A percentile compares a stretch with the other conserved stretches of the same genome.
Conservation (phyloP, 2,888 invertebrate genomes). For the Galerucella pusilla region DNA sequence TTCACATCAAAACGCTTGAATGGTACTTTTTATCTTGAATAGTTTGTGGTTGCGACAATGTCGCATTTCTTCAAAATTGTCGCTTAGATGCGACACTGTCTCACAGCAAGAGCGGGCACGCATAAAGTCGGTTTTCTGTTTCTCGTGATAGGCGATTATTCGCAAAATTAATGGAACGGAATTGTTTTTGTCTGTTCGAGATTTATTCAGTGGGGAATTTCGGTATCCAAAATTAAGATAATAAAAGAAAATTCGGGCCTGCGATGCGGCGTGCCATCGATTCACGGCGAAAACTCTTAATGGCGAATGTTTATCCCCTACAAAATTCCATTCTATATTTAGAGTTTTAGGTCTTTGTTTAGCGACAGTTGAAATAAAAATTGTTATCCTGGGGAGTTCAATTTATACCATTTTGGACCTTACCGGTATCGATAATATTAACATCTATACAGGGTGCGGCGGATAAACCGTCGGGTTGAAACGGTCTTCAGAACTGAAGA, state of each 20-base stretch:
- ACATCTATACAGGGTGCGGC: too few relatives aligned
- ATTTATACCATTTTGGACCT: background rate
- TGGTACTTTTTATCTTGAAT: too few relatives aligned
- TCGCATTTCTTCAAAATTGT: background rate
- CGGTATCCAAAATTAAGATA: constrained; percentile 38
- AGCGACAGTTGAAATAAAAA: background rate
- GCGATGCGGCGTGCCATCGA: constrained; percentile 28
- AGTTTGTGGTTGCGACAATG: too few relatives aligned
- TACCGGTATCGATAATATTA: too few relatives aligned
- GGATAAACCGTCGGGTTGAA: too few relatives aligned
- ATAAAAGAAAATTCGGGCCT: constrained; percentile 30
- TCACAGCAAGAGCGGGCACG: constrained; percentile 25
- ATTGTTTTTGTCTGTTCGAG: constrained; percentile 42
- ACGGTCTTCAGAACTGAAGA: too few relatives aligned
- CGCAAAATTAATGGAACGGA: constrained; percentile 43
- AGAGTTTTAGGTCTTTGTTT: background rate
- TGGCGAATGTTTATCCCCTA: constrained; percentile 16
- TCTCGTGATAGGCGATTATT: constrained; percentile 40
- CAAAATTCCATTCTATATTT: background rate
- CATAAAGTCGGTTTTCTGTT: constrained; percentile 36
- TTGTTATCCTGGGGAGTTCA: background rate
- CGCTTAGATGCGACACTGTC: constrained; percentile 22
- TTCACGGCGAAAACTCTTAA: constrained; percentile 24
- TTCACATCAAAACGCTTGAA: too few relatives aligned
- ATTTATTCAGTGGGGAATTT: constrained; percentile 41